Conservation (phyloP, 2,888 invertebrate genomes). For the Spodoptera exigua region DNA sequence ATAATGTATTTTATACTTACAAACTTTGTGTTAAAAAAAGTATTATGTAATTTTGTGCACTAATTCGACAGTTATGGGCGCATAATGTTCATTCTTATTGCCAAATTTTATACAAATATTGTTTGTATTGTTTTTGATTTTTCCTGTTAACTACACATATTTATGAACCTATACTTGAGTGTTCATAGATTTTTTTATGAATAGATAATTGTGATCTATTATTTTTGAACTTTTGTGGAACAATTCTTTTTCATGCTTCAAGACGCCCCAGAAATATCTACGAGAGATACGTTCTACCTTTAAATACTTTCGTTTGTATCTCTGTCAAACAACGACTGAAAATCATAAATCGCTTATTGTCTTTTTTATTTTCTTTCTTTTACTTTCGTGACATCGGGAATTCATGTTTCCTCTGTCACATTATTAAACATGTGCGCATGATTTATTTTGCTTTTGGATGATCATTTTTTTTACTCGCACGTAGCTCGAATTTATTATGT, state of each 20-base stretch:
- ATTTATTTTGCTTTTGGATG: constrained; percentile 33
- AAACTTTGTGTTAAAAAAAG: too few species aligned
- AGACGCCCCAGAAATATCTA: constrained; percentile 33
- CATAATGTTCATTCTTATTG: too few species aligned
- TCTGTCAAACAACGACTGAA: constrained; percentile 37
- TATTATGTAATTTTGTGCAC: too few species aligned
- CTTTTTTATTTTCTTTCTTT: constrained; percentile 34
- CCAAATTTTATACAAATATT: too few species aligned
- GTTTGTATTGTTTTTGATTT: too few species aligned
- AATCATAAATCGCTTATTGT: constrained; percentile 49
- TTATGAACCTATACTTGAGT: too few species aligned
- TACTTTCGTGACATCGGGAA: constrained; percentile 23
- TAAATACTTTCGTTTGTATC: constrained; percentile 30
- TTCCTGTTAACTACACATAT: too few species aligned
- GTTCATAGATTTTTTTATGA: too few species aligned
- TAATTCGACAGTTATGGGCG: too few species aligned
- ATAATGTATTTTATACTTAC: too few species aligned
- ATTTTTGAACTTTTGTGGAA: constrained; percentile 48
- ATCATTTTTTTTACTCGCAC: constrained; percentile 2
- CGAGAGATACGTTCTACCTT: constrained; percentile 31
- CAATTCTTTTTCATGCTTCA: constrained; percentile 39
- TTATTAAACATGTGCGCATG: constrained; percentile 47
- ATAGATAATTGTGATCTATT: too few species aligned
- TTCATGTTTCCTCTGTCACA: constrained; percentile 41
- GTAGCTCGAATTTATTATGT: constrained; percentile 10